phyloP scores from a whole-genome alignment of 2,797 vertebrate species.

The Poecile montanus region DNA sequence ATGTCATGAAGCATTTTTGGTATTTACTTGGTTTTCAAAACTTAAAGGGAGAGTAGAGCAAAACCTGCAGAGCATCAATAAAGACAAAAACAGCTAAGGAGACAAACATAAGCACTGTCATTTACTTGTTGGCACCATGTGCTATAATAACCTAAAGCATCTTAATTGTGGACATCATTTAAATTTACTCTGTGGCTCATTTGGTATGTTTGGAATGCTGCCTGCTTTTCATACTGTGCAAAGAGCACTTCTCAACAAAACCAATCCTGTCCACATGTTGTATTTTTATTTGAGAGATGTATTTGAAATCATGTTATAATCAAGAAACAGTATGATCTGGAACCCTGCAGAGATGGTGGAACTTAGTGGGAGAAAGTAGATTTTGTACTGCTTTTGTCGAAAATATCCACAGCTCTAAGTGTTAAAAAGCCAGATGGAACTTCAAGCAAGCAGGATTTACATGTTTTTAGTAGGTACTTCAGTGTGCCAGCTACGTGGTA shows the following conservation, averaged over 20 bases:
- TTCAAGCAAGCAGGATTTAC: not conserved
- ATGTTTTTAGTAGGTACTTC: not conserved
- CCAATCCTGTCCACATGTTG: not conserved
- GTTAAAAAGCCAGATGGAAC: not conserved
- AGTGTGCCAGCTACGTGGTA: not conserved
- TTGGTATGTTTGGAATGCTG: slow-evolving; percentile 56
- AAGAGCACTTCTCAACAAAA: slow-evolving; percentile 43
- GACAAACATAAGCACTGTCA: not conserved
- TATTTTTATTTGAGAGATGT: slow-evolving; percentile 54
- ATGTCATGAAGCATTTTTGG: not conserved
- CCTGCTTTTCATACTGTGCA: slow-evolving; percentile 37
- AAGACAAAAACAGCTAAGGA: not conserved
- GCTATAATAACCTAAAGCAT: slow-evolving; percentile 66
- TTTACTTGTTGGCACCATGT: slow-evolving; percentile 32
- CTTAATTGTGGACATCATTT: slow-evolving; percentile 62
- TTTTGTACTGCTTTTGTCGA: not conserved
- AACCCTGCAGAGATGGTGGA: not conserved
- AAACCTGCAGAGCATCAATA: not conserved
- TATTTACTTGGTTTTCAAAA: not conserved
- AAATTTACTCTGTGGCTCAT: slow-evolving; percentile 59
- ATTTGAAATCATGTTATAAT: slow-evolving; percentile 20
- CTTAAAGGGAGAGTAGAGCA: not conserved
- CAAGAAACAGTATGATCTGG: not conserved
- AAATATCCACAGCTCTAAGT: not conserved
- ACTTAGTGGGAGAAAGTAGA: not conserved